Conservation (phyloP, 2,113 vertebrate species). For the Acrocephalus kingi region DNA sequence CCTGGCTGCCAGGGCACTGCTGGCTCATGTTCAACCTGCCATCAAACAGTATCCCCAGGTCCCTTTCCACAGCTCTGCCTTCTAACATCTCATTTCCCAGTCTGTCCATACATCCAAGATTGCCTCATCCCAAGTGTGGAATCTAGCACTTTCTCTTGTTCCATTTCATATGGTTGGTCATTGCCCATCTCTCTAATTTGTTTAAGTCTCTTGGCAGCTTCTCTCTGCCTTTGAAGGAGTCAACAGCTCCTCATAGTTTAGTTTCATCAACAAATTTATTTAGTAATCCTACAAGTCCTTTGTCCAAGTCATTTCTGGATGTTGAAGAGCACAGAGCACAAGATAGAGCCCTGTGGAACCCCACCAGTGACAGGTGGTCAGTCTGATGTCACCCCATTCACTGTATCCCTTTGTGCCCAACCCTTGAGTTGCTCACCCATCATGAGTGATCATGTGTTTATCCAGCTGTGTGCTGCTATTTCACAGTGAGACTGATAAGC, state of each 20-base stretch:
- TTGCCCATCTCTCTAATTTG: background rate
- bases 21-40: fast-evolving
- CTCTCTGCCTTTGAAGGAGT: background rate
- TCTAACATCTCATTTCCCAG: background rate
- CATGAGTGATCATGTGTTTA: background rate
- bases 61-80: background rate
- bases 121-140: background rate
- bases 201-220: background rate
- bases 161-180: background rate
- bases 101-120: too few relatives aligned
- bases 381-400: background rate
- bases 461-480: background rate
- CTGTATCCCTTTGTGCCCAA: background rate
- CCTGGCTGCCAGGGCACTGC: background rate
- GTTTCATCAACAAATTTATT: background rate
- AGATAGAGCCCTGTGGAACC: background rate
- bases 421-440: too few relatives aligned
- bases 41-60: background rate
- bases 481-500: too few relatives aligned
- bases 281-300: background rate
- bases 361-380: background rate
- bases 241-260: background rate
- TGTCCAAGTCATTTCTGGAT: background rate
- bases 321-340: background rate
- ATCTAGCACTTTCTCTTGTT: background rate